phyloP scores from a whole-genome alignment of 1,140 invertebrate genomes.

The Globodera ellingtonae region DNA sequence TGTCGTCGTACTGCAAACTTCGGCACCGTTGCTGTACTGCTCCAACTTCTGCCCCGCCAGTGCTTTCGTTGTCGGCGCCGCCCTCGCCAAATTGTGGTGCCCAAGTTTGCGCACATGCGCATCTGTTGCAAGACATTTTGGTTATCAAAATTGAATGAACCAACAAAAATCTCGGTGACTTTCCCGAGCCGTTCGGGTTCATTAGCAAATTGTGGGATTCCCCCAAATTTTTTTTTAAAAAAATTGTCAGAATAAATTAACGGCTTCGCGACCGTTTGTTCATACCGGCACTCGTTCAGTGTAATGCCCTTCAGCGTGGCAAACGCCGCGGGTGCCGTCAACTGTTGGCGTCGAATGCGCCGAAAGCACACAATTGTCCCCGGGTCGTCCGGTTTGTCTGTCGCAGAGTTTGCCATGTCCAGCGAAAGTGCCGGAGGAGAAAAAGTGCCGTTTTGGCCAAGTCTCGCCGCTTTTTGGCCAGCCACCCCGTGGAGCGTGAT shows the following conservation, averaged over 20 bases:
- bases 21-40: constrained; percentile 40
- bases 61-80: not conserved
- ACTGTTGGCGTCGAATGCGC: constrained; percentile 14
- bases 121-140: not conserved
- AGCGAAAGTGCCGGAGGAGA: not conserved
- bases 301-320: not conserved
- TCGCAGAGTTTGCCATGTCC: not conserved
- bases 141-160: too few species aligned
- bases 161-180: too few species aligned
- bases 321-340: constrained; percentile 10
- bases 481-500: not conserved
- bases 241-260: too few species aligned
- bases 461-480: not conserved
- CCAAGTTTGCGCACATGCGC: constrained; percentile 28
- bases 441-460: not conserved
- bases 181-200: too few species aligned
- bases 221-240: not conserved
- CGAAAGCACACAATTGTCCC: constrained; percentile 22
- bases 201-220: not conserved
- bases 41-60: not conserved
- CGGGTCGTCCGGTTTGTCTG: not conserved
- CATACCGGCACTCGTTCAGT: constrained; percentile 26
- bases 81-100: too few species aligned
- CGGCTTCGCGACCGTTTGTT: not conserved
- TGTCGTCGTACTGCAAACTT: constrained; percentile 54